Percentiles rank a stretch among this genome's conserved stretches.
Evolutionary conservation across 2,797 vertebrate genomes (phyloP).

Genomic region (Chlorospingus flavigularis): DNA sequence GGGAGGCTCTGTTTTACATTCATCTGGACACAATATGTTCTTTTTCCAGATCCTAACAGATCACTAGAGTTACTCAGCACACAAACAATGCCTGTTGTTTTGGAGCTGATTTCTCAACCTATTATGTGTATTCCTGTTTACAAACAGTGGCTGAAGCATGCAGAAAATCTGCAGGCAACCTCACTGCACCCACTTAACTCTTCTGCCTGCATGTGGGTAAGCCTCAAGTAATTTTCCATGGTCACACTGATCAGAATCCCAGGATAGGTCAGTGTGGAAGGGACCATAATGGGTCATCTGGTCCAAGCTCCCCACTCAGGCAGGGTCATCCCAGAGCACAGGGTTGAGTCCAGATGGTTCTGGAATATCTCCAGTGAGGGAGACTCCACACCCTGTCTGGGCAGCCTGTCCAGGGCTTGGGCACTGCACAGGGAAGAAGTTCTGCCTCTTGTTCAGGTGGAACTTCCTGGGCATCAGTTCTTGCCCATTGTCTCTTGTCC

Average conservation of each 20-base stretch:
- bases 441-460: neutral
- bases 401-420: neutral
- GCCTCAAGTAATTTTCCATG: neutral
- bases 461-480: neutral
- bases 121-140: constrained; percentile 60
- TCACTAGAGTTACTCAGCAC: constrained; percentile 45
- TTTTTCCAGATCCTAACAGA: constrained; percentile 31
- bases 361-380: neutral
- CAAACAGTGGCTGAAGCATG: constrained; percentile 45
- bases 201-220: neutral
- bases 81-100: constrained; percentile 68
- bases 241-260: neutral
- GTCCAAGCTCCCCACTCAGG: neutral
- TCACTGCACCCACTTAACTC: constrained; percentile 6
- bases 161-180: constrained; percentile 10
- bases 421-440: neutral
- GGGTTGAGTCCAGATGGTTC: neutral
- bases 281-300: neutral
- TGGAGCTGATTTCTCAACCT: constrained; percentile 55
- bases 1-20: constrained; percentile 13
- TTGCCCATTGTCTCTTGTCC: neutral
- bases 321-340: neutral
- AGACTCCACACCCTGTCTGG: neutral
- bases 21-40: constrained; percentile 57
- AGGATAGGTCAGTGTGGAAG: neutral